Conservation (phyloP, 2,888 invertebrate genomes). For the Polietes domitor region DNA sequence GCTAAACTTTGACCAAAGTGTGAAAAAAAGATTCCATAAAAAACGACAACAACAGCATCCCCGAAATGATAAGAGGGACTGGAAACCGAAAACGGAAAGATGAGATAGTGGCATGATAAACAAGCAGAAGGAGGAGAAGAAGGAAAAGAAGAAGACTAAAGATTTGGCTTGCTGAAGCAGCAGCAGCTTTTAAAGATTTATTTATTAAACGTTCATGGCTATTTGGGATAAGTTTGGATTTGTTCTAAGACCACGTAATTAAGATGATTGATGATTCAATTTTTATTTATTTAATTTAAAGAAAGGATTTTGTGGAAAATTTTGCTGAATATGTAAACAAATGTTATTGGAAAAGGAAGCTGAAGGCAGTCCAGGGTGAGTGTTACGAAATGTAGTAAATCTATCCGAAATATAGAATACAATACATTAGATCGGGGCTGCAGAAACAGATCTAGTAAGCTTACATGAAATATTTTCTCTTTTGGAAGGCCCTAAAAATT, state of each 20-base stretch:
- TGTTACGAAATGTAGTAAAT: too few relatives aligned
- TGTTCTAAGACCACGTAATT: conserved; percentile 12
- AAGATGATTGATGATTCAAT: conserved; percentile 6
- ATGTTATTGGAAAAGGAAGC: too few relatives aligned
- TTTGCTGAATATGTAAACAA: too few relatives aligned
- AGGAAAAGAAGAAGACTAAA: background rate
- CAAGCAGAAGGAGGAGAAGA: background rate
- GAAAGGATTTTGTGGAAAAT: background rate
- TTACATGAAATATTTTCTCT: too few relatives aligned
- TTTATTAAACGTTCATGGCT: conserved; percentile 17
- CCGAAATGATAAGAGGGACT: background rate
- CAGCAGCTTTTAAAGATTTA: background rate
- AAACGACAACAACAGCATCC: background rate
- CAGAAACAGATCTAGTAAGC: too few relatives aligned
- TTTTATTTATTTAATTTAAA: background rate
- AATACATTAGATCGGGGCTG: too few relatives aligned
- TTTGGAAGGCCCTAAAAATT: too few relatives aligned
- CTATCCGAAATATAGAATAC: too few relatives aligned
- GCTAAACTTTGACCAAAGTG: conserved; percentile 51
- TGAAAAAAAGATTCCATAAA: conserved; percentile 32
- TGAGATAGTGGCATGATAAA: background rate
- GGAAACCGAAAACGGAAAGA: background rate
- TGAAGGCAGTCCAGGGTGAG: too few relatives aligned
- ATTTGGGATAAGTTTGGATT: conserved; percentile 14
- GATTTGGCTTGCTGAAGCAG: background rate